Base-by-base conservation (phyloP, 37 sponge, comb jelly and placozoan species). In the Agelas oroides region DNA sequence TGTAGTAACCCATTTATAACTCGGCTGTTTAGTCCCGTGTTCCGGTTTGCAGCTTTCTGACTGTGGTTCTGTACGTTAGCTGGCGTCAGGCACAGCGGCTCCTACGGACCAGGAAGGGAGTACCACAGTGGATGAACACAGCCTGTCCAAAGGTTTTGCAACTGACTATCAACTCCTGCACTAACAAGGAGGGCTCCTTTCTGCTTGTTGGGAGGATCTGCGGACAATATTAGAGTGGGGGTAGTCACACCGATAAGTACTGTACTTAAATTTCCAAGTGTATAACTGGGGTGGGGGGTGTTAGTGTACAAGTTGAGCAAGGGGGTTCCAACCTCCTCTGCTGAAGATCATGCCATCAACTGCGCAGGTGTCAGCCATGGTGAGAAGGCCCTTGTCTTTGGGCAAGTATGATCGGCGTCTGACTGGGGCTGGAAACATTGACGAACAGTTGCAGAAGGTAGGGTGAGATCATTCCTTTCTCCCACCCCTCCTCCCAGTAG, bases 381-480 rank as follows among this genome's bases (percentile, higher is more conserved):
- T n/a, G 46, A n/a, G 64, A 40, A 31, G 30, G 17, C n/a, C 23
- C 1, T 25, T 54, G 21, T 20, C 81, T 55, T 25, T 39, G 36
- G 5, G 38, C 81, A 67, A 76, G 36, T 5, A 52, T 21, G 68
- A 89, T 25, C 17, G 63, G 23, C 57, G 53, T 30, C 78, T 91
- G 1, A 91, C 92, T 40, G 77, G 86, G 14, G 92, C 89, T 63
- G 28, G 15, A 36, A 35, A 53, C 17, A 88, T 91, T 54, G 92
- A 91, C 52, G 57, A 75, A 27, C 90, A 87, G 25, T 65, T 91
- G 24, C 41, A 75, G 37, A 80, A 91, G 82, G 92, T 91, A 46
- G 8, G 3, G 46, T 46, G 3, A 46, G n/a, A n/a, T n/a, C n/a
- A n/a, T n/a, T n/a, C n/a, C n/a, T 16, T 19, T 40, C 32, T 14